Evolutionary conservation across 2,113 vertebrate species (phyloP), one percentile per base, ranked within the genome.

Genomic region (Corythoichthys intestinalis): DNA sequence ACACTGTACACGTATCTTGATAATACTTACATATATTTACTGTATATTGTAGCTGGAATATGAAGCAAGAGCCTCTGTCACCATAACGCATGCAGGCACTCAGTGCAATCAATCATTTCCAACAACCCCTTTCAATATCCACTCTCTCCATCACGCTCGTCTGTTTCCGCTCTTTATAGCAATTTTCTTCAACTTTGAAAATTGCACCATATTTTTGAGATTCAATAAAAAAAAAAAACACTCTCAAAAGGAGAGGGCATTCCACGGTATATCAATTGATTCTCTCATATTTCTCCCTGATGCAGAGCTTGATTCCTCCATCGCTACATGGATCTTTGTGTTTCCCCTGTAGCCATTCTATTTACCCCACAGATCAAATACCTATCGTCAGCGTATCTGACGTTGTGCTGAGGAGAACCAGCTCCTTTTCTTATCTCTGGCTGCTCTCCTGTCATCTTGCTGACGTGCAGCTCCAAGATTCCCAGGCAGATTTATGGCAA

Each of bases 401-500:
- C 72, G 73, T 63, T 57, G 64, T 8, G 1, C 50, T 79, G 13
- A 77, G 67, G 64, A 53, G 58, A 63, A 63, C 61, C 61, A 34
- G 61, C 41, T 63, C 44, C 5, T 28, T 28, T 63, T 63, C 61
- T 63, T 63, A 63, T 63, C 61, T 63, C 44, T 13, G 20, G 41
- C 60, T 63, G n/a, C 60, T 13, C 41, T 63, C 44, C 14, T 63
- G 61, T 63, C 61, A 63, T 34, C 12, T 47, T 4, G 54, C 70
- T 75, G 73, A 70, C 53, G 17, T 52, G 78, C 71, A 84, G 87
- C 84, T 85, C 87, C 81, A 54, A 78, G 85, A 85, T 88, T 87
- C 88, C 75, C 81, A 60, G 10, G 68, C 74, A 85, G 83, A 90
- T 92, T 91, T 89, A 92, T 80, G 81, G 58, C 80, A 76, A 66